These are phyloP conservation scores for Accipiter cooperii DNA, from an alignment of 2,113 vertebrate genomes.

Conservation along the genomic window DNA sequence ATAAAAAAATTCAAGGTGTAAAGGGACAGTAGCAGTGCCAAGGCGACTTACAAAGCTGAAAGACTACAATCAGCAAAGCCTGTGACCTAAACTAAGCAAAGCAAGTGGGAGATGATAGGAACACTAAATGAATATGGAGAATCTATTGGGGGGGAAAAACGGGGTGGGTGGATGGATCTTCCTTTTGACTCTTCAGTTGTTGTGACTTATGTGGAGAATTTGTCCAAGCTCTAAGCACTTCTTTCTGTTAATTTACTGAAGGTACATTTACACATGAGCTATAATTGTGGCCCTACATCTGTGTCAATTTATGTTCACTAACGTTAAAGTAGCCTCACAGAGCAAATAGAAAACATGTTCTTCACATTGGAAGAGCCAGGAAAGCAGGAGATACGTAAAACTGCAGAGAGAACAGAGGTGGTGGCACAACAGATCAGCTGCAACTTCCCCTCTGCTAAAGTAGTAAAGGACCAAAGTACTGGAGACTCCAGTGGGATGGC, in stretches of 20 bases:
- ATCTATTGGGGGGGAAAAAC: fast-evolving
- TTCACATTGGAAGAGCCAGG: background rate
- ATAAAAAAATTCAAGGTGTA: background rate
- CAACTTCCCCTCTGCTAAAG: background rate
- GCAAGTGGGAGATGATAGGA: background rate
- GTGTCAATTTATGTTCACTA: background rate
- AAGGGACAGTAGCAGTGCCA: background rate
- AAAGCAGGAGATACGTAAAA: background rate
- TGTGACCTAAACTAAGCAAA: background rate
- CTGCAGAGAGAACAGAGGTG: background rate
- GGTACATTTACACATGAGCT: background rate
- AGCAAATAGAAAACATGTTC: background rate
- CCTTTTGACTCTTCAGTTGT: background rate
- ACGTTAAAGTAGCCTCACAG: background rate
- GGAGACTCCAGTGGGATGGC: background rate
- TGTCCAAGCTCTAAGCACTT: background rate
- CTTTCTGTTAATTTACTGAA: background rate
- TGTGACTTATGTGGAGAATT: fast-evolving
- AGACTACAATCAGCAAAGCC: background rate
- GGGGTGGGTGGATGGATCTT: fast-evolving
- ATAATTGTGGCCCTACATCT: background rate
- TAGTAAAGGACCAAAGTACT: background rate
- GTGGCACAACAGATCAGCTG: background rate
- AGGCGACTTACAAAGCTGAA: background rate
- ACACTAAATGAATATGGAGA: background rate